Base-by-base conservation (phyloP, 1,140 invertebrate genomes). In the Drosophila kanapiae region DNA sequence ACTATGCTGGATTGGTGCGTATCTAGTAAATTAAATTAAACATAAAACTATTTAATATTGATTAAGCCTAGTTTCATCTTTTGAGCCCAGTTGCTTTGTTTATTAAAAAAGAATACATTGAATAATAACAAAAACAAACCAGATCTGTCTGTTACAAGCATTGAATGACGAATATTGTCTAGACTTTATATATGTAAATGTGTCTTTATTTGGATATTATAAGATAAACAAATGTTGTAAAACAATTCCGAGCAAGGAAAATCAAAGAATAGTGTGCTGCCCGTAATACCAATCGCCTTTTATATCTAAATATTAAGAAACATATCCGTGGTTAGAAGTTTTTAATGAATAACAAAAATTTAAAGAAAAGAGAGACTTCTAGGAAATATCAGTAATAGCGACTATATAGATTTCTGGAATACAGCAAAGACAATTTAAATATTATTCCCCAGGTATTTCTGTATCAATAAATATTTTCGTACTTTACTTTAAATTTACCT, bases 1-100 rank as follows among this genome's bases (percentile, higher is more conserved):
- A 97, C 83, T 95, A 96, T 75, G 96, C 96, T 0, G 97, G 96
- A n/a, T 92, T 96, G 76, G 96, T 96, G 9, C 95, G 96, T 80
- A 53, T 13, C 6, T 10, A 0, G 0, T 18, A 13, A 8, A 42
- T 8, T 2, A 2, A 14, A 33, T 5, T 1, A 14, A 59, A 59
- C 1, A 5, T 1, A 14, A 14, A 11, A 16, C 0, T 14, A 10
- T 23, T 33, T 49, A 31, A 40, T 40, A 40, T 7, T 40, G 14
- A 40, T 7, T 40, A 7, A 40, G 13, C 13, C 5, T 5, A n/a
- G 38, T 40, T n/a, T 40, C 1, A 1, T 23, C 23, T 23, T 23
- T 23, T 23, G 3, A 23, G 23, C 23, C 23, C 23, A 23, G 23
- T 23, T 23, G 23, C 23, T 23, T 23, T 23, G 23, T 23, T 23